Evolutionary conservation across 2,113 vertebrate genomes (phyloP).

Genomic region (Muntiacus muntjak): DNA sequence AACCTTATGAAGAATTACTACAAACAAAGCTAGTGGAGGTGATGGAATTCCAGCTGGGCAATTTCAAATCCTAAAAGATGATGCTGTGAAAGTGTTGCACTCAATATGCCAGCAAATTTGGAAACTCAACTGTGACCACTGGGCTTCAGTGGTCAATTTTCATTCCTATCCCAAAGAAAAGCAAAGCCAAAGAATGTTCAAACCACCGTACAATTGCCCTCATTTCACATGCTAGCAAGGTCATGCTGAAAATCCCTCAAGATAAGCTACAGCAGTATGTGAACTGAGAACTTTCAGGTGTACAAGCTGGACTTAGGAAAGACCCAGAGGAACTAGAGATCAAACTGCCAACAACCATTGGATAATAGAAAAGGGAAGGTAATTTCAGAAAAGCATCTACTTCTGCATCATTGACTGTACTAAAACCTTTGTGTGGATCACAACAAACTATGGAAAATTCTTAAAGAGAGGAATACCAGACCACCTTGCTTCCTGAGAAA

Average conservation of each 20-base stretch:
- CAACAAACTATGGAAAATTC: neutral
- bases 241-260: neutral
- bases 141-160: neutral
- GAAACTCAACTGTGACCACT: neutral
- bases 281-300: neutral
- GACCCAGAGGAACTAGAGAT: neutral
- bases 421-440: neutral
- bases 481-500: neutral
- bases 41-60: neutral
- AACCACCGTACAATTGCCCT: neutral
- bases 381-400: neutral
- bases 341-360: neutral
- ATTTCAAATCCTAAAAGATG: neutral
- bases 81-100: neutral
- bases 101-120: neutral
- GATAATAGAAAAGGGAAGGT: neutral
- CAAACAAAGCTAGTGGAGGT: neutral
- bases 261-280: neutral
- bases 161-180: neutral
- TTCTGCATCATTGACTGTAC: neutral
- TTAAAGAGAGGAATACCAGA: neutral
- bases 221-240: neutral
- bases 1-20: neutral
- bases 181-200: neutral
- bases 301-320: neutral